Evolutionary conservation across 2,113 vertebrate species (phyloP).

Genomic region (Microtus oregoni): DNA sequence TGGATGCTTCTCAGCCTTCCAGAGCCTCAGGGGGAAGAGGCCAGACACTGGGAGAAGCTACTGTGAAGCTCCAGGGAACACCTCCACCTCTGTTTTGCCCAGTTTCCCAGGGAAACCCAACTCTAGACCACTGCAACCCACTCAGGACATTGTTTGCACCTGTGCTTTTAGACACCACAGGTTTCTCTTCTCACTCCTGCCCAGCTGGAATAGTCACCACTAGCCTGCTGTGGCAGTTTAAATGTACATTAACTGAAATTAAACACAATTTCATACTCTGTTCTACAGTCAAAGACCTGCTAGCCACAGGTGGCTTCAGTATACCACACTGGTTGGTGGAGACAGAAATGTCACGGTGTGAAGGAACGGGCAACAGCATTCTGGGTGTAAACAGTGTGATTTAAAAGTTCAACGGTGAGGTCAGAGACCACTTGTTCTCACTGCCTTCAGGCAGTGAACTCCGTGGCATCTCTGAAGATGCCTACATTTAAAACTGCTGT

Average conservation of each 20-base stretch:
- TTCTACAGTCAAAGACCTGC: not conserved
- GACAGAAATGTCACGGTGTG: not conserved
- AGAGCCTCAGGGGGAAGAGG: not conserved
- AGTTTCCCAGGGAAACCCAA: not conserved
- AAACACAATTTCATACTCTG: constrained; percentile 23
- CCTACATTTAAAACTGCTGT: constrained; percentile 6
- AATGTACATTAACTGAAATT: not conserved
- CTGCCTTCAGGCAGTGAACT: not conserved
- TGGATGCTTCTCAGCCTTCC: not conserved
- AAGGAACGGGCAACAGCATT: not conserved
- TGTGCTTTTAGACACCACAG: not conserved
- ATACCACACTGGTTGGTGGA: not conserved
- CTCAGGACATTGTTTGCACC: not conserved
- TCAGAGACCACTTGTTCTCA: not conserved
- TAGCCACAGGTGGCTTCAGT: not conserved
- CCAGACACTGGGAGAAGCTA: not conserved
- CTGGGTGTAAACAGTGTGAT: not conserved
- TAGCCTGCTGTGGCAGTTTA: not conserved
- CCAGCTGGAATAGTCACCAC: not conserved
- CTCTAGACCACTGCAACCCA: not conserved
- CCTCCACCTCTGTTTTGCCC: not conserved
- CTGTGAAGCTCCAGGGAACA: not conserved
- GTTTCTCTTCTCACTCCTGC: not conserved
- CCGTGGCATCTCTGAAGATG: not conserved
- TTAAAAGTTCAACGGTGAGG: not conserved